Evolutionary conservation across 1,140 invertebrate species (phyloP).

Genomic region (Apis laboriosa): DNA sequence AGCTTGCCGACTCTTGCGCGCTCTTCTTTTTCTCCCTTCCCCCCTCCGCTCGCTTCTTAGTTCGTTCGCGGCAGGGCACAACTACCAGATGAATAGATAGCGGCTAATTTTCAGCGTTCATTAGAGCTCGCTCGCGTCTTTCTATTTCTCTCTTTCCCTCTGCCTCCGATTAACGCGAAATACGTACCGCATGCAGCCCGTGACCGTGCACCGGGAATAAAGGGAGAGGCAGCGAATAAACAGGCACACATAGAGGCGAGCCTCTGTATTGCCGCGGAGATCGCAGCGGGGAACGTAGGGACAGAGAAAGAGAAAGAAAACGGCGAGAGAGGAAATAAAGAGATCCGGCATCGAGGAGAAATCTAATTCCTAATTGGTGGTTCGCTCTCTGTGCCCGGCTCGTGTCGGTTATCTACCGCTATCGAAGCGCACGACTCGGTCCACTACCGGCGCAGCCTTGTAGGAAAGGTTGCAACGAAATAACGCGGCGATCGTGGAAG

Average conservation of each 20-base stretch:
- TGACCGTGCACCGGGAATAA: constrained; percentile 28
- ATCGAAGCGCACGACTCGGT: constrained; percentile 64
- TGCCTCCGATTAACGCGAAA: constrained; percentile 53
- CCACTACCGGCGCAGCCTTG: background rate
- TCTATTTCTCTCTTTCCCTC: background rate
- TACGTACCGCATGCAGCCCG: constrained; percentile 52
- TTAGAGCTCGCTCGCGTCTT: constrained; percentile 61
- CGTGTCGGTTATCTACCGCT: constrained; percentile 67
- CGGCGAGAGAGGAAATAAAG: constrained; percentile 67
- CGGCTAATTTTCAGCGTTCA: constrained; percentile 75
- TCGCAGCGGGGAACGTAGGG: constrained; percentile 62
- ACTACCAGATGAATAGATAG: constrained; percentile 75
- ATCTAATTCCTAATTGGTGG: constrained; percentile 70
- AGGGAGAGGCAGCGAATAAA: constrained; percentile 4
- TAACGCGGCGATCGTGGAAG: constrained; percentile 7
- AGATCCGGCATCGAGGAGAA: constrained; percentile 68
- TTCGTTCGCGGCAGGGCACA: constrained; percentile 55
- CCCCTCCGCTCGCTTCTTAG: constrained; percentile 15
- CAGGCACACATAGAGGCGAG: constrained; percentile 35
- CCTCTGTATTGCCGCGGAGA: constrained; percentile 49
- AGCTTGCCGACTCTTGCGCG: constrained; percentile 28
- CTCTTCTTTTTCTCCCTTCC: constrained; percentile 44
- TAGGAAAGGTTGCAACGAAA: constrained; percentile 54
- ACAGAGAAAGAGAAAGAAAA: constrained; percentile 15
- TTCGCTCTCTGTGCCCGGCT: constrained; percentile 65